Percentiles rank a stretch among this genome's conserved stretches.
Conservation (phyloP, 2,113 vertebrate genomes). For the Cheirogaleus medius region DNA sequence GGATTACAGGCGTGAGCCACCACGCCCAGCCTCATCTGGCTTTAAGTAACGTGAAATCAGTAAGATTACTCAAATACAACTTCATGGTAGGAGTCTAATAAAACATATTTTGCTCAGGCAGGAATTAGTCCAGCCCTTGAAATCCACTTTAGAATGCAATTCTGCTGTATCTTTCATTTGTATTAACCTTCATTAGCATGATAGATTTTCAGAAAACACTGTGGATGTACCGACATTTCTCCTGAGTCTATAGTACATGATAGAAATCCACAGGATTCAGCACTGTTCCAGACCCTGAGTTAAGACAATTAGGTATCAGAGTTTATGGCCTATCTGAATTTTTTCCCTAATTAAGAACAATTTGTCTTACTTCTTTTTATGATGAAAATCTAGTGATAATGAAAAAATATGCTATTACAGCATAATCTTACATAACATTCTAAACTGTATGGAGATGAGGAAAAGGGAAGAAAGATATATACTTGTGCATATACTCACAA, state of each 20-base stretch:
- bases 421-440: conserved; percentile 76
- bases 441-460: conserved; percentile 36
- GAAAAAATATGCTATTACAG: conserved; percentile 41
- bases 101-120: conserved; percentile 28
- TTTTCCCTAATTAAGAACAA: conserved; percentile 67
- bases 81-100: background rate
- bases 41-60: conserved; percentile 11
- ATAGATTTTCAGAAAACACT: conserved; percentile 28
- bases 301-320: background rate
- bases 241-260: background rate
- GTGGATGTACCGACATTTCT: background rate
- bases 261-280: conserved; percentile 20
- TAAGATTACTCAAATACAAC: conserved; percentile 48
- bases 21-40: no score
- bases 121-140: background rate
- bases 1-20: no score
- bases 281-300: background rate
- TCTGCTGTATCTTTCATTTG: background rate
- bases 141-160: conserved; percentile 14
- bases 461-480: conserved; percentile 29
- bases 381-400: conserved; percentile 64
- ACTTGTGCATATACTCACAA: background rate
- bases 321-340: conserved; percentile 45
- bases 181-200: background rate
- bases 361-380: conserved; percentile 47